Evolutionary conservation across 1,140 invertebrate genomes (phyloP), one percentile per base, ranked within the genome.

Genomic region (Diorhabda sublineata): DNA sequence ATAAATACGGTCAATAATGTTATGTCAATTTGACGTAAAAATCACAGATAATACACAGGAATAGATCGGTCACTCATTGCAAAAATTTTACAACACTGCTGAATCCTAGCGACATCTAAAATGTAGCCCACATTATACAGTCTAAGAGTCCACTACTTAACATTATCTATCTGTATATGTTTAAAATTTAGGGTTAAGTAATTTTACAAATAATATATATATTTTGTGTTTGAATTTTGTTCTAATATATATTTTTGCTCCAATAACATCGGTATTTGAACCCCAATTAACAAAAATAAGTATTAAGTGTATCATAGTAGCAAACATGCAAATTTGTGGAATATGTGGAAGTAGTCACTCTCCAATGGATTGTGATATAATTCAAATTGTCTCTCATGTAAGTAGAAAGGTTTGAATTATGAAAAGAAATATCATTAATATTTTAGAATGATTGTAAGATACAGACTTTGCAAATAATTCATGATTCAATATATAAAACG

Each of bases 311-410:
- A 60, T 60, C 5, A 6, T 9, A 7, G 7, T 26, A 60, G 58
- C 7, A 63, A 52, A 3, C 56, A 56, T 41, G 26, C 47, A 8
- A 52, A 6, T 52, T 7, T 77, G 77, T 70, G 73, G 71, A 47
- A 75, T 79, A 42, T 77, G 76, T 68, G 77, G 77, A 56, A 72
- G 73, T 70, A 59, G 65, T n/a, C 77, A 79, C 58, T 63, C 69
- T 47, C 59, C 67, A 3, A 62, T 64, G 45, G 66, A 75, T 45
- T 79, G 77, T 68, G 62, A 61, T 59, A 62, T 74, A 9, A 69
- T 79, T 61, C 26, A 66, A 62, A 64, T 72, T 44, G 58, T 26
- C 9, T 64, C 63, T 61, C 69, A 77, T 70, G 75, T 77, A 74
- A 72, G 56, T 58, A 4, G 26, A 58, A 64, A 47, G 47, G 45